These are phyloP conservation scores for Hirtodrosophila histrioides DNA, from an alignment of 2,888 invertebrate species.

Conservation along the genomic window DNA sequence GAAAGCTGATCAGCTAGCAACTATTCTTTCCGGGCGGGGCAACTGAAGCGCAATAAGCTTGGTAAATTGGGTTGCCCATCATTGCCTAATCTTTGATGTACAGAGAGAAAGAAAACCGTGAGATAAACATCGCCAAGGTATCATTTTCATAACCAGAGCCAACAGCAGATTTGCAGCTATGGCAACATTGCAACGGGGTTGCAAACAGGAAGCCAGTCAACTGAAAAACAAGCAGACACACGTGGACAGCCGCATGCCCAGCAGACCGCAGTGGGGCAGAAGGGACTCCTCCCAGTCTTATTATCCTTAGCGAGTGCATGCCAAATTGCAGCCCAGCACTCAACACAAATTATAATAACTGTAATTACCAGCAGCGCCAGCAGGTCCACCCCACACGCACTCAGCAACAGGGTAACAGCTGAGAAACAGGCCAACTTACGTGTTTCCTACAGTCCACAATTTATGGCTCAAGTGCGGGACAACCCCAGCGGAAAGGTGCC, in stretches of 20 bases:
- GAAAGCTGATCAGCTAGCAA: constrained; percentile 33
- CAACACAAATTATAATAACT: constrained; percentile 78
- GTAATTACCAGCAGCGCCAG: constrained; percentile 61
- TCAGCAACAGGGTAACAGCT: constrained; percentile 13
- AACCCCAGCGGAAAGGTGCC: constrained; percentile 4
- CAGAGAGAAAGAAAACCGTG: constrained; percentile 25
- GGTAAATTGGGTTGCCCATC: constrained; percentile 44
- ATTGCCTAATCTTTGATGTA: constrained; percentile 60
- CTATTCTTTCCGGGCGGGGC: constrained; percentile 4
- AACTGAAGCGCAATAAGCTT: constrained; percentile 64
- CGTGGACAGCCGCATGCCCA: constrained; percentile 46
- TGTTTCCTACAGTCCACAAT: constrained; percentile 62
- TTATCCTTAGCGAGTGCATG: constrained; percentile 1
- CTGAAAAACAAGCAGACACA: constrained; percentile 66
- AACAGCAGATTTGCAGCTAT: constrained; percentile 55
- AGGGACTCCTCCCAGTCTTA: background rate
- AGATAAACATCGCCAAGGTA: constrained; percentile 65
- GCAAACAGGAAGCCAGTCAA: constrained; percentile 40
- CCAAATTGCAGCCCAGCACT: constrained; percentile 57
- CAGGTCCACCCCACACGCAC: background rate
- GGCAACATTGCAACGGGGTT: constrained; percentile 56
- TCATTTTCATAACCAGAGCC: constrained; percentile 49
- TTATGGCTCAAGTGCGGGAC: constrained; percentile 61
- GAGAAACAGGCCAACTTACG: constrained; percentile 40
- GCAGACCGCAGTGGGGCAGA: background rate